Base-by-base conservation (phyloP, 2,888 invertebrate species). In the Caenorhabditis sulstoni region DNA sequence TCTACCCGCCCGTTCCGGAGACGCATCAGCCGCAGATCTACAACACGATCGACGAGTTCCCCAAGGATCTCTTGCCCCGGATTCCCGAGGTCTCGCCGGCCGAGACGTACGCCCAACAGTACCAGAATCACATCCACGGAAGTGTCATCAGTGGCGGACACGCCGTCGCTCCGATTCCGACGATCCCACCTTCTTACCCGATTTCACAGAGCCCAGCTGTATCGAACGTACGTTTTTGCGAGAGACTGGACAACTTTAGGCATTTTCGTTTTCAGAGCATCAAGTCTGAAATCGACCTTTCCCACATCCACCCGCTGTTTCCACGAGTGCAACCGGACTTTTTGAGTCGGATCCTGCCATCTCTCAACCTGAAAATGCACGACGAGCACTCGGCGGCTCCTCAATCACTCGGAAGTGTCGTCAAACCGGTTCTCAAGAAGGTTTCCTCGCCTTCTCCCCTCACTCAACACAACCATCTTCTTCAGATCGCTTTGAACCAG, bases 351-450 rank as follows among this genome's bases (percentile, higher is more conserved):
- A 59, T 81, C 8, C n/a, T 81, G 8, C 75, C 75, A 8, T 49
- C 76, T 2, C 47, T 84, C 39, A 68, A 75, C 18, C 22, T 68
- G 20, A 79, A 79, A 62, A 29, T 79, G 53, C 71, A 79, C 44
- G 79, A 79, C 47, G 66, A 74, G 12, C 53, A 71, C 29, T 47
- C 50, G 7, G 3, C 57, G 11, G 47, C 12, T 12, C 49, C 62
- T 11, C 81, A 66, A 23, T 77, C 79, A 9, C 53, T 81, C 35
- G 81, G 79, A 73, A 78, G 65, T 55, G 79, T 84, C n/a, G 76
- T 84, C 11, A 84, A 84, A 37, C 84, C 84, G 7, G 79, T 84
- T 44, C 23, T 84, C n/a, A 84, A 84, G 53, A 52, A 81, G 79
- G 83, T 83, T 18, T 44, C 8, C 5, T n/a, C n/a, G n/a, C n/a